Evolutionary conservation across 2,888 invertebrate species (phyloP).

Genomic region (Hipparchia sbordonii): DNA sequence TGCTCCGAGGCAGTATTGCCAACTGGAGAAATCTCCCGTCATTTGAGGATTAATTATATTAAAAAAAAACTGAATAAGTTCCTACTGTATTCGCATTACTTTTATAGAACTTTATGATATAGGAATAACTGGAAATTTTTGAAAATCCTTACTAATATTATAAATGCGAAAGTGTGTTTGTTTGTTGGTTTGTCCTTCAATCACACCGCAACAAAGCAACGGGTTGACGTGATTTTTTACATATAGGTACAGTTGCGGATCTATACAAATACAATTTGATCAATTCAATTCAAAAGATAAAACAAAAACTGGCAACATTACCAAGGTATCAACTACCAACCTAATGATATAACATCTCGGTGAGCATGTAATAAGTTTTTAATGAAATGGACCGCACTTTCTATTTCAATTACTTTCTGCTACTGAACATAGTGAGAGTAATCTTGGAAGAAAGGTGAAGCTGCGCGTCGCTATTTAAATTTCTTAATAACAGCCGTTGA

Average conservation of each 20-base stretch:
- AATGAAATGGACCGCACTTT: slow-evolving; percentile 61
- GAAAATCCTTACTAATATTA: no score
- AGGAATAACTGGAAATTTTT: no score
- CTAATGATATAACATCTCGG: slow-evolving; percentile 49
- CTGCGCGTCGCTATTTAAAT: slow-evolving; percentile 31
- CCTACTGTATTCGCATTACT: no score
- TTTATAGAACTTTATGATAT: no score
- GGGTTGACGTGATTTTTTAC: no score
- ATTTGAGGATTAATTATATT: no score
- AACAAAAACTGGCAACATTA: slow-evolving; percentile 18
- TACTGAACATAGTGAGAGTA: slow-evolving; percentile 50
- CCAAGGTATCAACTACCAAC: slow-evolving; percentile 40
- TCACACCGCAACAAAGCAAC: no score
- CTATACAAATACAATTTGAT: no score
- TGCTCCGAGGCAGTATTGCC: slow-evolving; percentile 43
- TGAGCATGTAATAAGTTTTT: slow-evolving; percentile 51
- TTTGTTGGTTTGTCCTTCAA: no score
- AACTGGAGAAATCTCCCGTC: neutral
- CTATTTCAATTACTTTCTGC: slow-evolving; percentile 63
- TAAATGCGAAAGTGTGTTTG: no score
- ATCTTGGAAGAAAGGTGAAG: slow-evolving; percentile 41
- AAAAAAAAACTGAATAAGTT: no score
- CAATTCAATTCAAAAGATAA: neutral
- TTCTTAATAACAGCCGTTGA: slow-evolving; percentile 24
- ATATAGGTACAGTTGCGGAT: no score